Percentiles rank a stretch among this genome's conserved stretches.
phyloP scores from a whole-genome alignment of 2,113 vertebrate genomes.

The Alectura lathami region DNA sequence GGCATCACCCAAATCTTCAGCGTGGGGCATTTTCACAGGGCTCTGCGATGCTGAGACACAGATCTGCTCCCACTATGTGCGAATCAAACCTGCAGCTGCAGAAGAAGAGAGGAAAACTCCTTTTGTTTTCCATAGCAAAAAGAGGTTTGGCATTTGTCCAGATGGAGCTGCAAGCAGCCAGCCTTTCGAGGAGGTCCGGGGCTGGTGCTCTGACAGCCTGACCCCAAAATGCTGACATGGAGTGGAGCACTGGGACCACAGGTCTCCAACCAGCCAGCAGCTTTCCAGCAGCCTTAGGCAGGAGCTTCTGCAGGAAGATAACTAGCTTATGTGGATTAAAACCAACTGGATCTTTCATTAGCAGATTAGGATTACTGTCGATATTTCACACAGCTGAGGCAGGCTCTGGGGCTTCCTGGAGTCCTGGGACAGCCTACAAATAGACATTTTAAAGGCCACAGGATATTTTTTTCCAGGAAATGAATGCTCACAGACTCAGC shows the following conservation, averaged over 20 bases:
- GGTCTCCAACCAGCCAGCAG: not conserved
- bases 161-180: not conserved
- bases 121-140: not conserved
- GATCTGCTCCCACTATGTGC: fast-evolving
- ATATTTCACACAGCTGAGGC: not conserved
- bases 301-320: not conserved
- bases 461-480: not conserved
- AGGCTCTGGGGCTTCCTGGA: not conserved
- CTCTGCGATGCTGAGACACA: too few species aligned
- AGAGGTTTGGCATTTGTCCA: not conserved
- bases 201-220: not conserved
- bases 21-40: not conserved
- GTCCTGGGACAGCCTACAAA: not conserved
- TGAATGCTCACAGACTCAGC: not conserved
- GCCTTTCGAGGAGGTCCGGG: not conserved
- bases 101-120: not conserved
- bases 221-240: not conserved
- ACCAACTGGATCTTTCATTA: not conserved
- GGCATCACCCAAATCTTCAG: fast-evolving
- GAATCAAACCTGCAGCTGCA: not conserved
- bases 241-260: not conserved
- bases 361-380: not conserved
- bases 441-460: not conserved
- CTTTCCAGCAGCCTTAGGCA: not conserved
- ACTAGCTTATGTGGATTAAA: not conserved